Evolutionary conservation across 2,797 vertebrate species (phyloP).

Genomic region (Amniataba percoides): DNA sequence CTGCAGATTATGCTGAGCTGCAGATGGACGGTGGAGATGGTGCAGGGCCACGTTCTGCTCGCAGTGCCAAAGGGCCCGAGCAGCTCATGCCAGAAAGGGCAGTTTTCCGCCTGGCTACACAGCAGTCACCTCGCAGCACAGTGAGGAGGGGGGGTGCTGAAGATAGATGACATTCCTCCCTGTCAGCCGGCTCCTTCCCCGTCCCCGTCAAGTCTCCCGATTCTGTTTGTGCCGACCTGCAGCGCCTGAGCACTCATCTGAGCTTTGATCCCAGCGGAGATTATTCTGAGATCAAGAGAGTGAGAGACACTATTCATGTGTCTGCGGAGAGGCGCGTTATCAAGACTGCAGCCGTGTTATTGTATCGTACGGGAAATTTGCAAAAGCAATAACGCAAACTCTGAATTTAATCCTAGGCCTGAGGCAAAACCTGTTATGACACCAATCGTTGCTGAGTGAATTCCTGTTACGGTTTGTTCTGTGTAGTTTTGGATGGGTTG

Average conservation of each 20-base stretch:
- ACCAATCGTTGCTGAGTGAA: not conserved
- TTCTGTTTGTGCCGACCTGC: conserved; percentile 23
- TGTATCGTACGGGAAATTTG: not conserved
- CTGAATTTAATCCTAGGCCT: not conserved
- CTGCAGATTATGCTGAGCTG: conserved; percentile 63
- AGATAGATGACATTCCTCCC: conserved; percentile 43
- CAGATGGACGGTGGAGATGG: conserved; percentile 64
- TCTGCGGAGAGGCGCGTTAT: conserved; percentile 1
- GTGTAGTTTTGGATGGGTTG: not conserved
- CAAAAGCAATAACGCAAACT: not conserved
- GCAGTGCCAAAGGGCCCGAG: conserved; percentile 54
- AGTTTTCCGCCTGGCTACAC: conserved; percentile 73
- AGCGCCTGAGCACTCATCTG: conserved; percentile 31
- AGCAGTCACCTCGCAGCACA: conserved; percentile 54
- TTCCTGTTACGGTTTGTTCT: not conserved
- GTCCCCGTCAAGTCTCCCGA: conserved; percentile 43
- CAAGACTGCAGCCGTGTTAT: not conserved
- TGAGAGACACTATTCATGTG: conserved; percentile 10
- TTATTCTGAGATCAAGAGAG: conserved; percentile 8
- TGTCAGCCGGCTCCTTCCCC: conserved; percentile 42
- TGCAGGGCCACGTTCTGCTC: conserved; percentile 24
- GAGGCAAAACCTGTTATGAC: not conserved
- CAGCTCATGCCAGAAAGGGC: conserved; percentile 68
- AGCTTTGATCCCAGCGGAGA: conserved; percentile 60
- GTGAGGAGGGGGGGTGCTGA: not conserved